Evolutionary conservation across 2,797 vertebrate species (phyloP).

Genomic region (Novumbra hubbsi): DNA sequence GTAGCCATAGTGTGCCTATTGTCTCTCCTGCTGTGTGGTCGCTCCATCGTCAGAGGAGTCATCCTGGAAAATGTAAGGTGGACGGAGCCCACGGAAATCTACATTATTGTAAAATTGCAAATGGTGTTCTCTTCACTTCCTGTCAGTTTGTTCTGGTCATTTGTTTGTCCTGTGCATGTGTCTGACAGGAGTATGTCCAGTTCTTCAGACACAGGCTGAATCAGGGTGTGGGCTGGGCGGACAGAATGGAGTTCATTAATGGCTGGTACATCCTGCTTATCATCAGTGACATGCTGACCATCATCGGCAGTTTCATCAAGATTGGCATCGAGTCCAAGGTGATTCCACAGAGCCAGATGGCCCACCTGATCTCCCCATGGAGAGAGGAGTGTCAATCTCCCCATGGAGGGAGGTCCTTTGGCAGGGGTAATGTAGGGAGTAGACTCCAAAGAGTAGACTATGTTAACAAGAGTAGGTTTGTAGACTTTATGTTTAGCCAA

Average conservation of each 20-base stretch:
- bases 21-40: constrained; percentile 86
- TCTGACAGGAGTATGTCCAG: constrained; percentile 80
- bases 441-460: too few species aligned
- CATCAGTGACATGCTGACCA: constrained; percentile 85
- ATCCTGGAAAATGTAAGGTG: constrained; percentile 80
- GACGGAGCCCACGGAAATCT: background rate
- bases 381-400: too few species aligned
- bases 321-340: constrained; percentile 94
- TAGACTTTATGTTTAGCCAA: too few species aligned
- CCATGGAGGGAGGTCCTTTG: too few species aligned
- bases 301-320: constrained; percentile 90
- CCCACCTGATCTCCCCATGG: too few species aligned
- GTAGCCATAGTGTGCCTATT: constrained; percentile 81
- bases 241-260: constrained; percentile 89
- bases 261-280: constrained; percentile 94
- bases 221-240: constrained; percentile 71
- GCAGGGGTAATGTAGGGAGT: too few species aligned
- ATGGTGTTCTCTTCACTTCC: too few species aligned
- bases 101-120: background rate
- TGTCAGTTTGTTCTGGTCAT: too few species aligned
- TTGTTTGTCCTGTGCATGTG: background rate
- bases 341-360: background rate
- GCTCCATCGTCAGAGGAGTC: constrained; percentile 86
- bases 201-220: constrained; percentile 72
- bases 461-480: too few species aligned